These are phyloP conservation scores for Chanos chanos DNA, from an alignment of 2,797 vertebrate species.

Conservation along the genomic window DNA sequence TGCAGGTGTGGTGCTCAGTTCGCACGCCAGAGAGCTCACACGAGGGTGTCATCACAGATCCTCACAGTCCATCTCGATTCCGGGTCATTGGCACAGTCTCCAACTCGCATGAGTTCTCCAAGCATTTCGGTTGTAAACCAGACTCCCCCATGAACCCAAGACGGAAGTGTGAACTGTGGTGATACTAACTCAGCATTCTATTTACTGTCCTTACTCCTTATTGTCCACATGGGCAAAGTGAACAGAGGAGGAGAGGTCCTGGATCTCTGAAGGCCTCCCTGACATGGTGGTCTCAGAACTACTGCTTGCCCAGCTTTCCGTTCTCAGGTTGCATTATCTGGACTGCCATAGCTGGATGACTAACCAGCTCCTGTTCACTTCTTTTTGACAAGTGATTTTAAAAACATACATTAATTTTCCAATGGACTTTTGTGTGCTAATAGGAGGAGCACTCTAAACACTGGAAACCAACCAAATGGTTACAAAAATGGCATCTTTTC, in stretches of 20 bases:
- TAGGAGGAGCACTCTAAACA: slow-evolving; percentile 55
- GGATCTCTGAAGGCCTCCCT: neutral
- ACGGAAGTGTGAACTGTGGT: slow-evolving; percentile 96
- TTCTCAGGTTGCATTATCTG: slow-evolving; percentile 46
- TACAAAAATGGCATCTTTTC: slow-evolving; percentile 33
- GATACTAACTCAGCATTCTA: slow-evolving; percentile 36
- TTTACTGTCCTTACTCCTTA: neutral
- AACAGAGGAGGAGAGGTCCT: no score
- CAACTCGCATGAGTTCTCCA: slow-evolving; percentile 87
- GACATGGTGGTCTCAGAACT: slow-evolving; percentile 24
- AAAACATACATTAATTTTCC: no score
- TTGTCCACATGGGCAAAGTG: neutral
- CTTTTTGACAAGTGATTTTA: no score
- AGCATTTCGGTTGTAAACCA: slow-evolving; percentile 83
- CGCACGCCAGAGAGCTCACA: slow-evolving; percentile 92
- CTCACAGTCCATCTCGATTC: slow-evolving; percentile 92
- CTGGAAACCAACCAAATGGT: slow-evolving; percentile 58
- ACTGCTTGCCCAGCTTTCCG: slow-evolving; percentile 49
- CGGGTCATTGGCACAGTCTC: slow-evolving; percentile 91
- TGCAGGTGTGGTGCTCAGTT: slow-evolving; percentile 93
- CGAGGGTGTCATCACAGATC: slow-evolving; percentile 91
- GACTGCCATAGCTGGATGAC: slow-evolving; percentile 33
- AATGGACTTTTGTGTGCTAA: slow-evolving; percentile 12
- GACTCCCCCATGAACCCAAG: slow-evolving; percentile 89
- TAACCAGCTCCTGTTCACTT: slow-evolving; percentile 15